A percentile compares a stretch with the other conserved stretches of the same genome.
Conservation (phyloP, 2,797 vertebrate species). For the Huso huso region DNA sequence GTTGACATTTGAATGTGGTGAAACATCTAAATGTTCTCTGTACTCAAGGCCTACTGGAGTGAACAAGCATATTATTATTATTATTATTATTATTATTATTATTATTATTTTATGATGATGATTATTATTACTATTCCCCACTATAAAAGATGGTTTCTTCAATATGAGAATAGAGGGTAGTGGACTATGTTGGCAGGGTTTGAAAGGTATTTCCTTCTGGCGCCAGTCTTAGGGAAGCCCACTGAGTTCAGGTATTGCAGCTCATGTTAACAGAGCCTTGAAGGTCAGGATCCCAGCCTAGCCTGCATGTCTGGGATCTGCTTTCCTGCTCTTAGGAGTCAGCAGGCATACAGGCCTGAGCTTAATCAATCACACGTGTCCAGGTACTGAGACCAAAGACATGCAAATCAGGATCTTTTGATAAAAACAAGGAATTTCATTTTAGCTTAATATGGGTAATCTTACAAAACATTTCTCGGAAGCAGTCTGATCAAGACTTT, state of each 20-base stretch:
- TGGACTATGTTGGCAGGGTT: constrained; percentile 52
- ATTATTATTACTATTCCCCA: too few relatives aligned
- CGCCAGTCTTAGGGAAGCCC: constrained; percentile 63
- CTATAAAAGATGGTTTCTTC: too few relatives aligned
- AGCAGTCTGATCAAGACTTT: not conserved
- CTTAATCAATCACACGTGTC: not conserved
- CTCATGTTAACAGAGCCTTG: not conserved
- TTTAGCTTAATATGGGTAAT: constrained; percentile 1
- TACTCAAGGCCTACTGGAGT: too few relatives aligned
- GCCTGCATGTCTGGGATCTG: not conserved
- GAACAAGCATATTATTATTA: too few relatives aligned
- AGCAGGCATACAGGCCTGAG: not conserved
- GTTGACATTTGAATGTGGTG: too few relatives aligned
- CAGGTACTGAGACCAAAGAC: not conserved
- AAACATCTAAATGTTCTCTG: too few relatives aligned
- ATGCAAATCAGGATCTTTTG: not conserved
- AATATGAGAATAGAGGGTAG: constrained; percentile 13
- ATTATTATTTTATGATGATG: too few relatives aligned
- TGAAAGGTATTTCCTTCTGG: constrained; percentile 63
- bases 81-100: too few relatives aligned
- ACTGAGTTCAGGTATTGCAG: constrained; percentile 63
- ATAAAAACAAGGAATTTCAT: not conserved
- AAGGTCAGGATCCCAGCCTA: not conserved
- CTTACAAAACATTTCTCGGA: not conserved
- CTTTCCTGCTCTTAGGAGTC: not conserved